Base-by-base conservation (phyloP, 2,888 invertebrate genomes). In the Dryadula phaetusa region DNA sequence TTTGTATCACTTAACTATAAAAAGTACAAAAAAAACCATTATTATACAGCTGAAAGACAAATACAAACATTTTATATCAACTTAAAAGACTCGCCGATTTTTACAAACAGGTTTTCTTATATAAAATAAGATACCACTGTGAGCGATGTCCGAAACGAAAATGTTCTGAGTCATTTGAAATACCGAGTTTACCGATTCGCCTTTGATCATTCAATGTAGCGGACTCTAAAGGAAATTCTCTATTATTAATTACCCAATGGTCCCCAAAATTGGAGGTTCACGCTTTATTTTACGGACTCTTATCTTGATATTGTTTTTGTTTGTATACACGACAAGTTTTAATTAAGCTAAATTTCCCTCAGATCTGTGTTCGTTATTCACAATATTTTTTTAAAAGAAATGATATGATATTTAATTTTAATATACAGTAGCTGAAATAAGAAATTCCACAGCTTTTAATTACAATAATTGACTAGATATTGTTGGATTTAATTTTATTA, bases 231-330 rank as follows among this genome's bases (percentile, higher is more conserved):
- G 65, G 49, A 60, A 60, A 65, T 28, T 42, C 49, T 12, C 46
- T n/a, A 32, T 42, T 65, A 52, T 60, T 64, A 64, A 64, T 64
- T 49, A 56, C 47, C 47, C 47, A 58, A 28, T 58, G 47, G 25
- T 58, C 58, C 34, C 28, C 40, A 49, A 60, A 49, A 60, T 60
- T 60, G 49, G 32, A 34, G 12, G 58, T 65, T 40, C n/a, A 42
- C 37, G n/a, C 25, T 40, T 28, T 56, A 25, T 58, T 64, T 64
- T 49, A 44, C 4, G n/a, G 42, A 22, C 20, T 40, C 37, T 54
- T 37, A 49, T 49, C n/a, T 20, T 12, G 37, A 56, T 16, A 56
- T 56, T 56, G 56, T 46, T 20, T 44, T 34, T 22, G 25, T 46
- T 32, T 46, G 8, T 47, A 61, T 61, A 52, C n/a, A 32, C 20